Base-by-base conservation (phyloP, 1,140 invertebrate species). In the Sipha flava region DNA sequence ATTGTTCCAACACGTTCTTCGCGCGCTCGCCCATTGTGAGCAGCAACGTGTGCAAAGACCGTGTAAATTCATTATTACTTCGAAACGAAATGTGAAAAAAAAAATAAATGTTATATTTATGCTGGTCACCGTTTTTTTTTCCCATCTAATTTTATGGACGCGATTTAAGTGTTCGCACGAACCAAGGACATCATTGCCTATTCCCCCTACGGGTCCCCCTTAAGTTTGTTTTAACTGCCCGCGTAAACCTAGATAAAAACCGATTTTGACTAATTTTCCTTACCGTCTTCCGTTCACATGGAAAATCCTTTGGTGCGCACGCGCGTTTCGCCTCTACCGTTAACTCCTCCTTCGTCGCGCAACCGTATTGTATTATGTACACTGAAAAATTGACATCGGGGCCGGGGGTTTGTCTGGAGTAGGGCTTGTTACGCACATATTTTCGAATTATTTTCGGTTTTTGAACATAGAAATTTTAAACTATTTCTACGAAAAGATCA, bases 41-140 rank as follows among this genome's bases (percentile, higher is more conserved):
- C 73, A 77, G 52, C 52, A 77, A 59, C 49, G 72, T 75, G 72
- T 75, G 72, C 72, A 75, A 75, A 75, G 72, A 75, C 72, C 72
- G 72, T 75, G 72, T 75, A 75, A 75, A 75, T 75, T 77, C 73
- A 77, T 77, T 77, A 77, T 77, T 77, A 40, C 73, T 59, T 54
- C 49, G 73, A 77, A 77, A 77, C 73, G 66, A 59, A 57, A 57
- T 77, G 73, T 77, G 43, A 57, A 75, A 73, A 72, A 73, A 54
- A 43, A 75, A 75, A 77, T 23, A 77, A 59, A 59, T 77, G 49
- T 59, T 77, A 77, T 59, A 77, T 77, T 77, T 57, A 77, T 77
- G 73, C 73, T 77, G 73, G 73, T 21, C 34, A 77, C 73, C 73
- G 73, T 77, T 77, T 77, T 77, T 73, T 64, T 68, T 75, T 43